These are phyloP conservation scores for Toxotes lorentzi DNA, from an alignment of 2,797 vertebrate species.

Conservation along the genomic window DNA sequence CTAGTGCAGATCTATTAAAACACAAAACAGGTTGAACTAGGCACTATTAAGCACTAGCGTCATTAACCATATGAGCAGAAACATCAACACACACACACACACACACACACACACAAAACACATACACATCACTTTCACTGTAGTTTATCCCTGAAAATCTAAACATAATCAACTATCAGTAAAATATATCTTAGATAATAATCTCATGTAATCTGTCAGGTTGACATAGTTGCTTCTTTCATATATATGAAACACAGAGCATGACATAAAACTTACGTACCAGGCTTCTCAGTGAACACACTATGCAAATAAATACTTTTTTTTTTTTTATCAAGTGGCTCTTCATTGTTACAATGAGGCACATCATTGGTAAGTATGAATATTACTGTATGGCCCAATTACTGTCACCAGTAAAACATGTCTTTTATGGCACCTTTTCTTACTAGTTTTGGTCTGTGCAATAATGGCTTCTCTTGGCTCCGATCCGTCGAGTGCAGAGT, in stretches of 20 bases:
- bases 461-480: slow-evolving; percentile 47
- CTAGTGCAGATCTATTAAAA: slow-evolving; percentile 29
- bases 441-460: slow-evolving; percentile 50
- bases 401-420: slow-evolving; percentile 14
- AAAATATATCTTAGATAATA: slow-evolving; percentile 31
- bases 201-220: slow-evolving; percentile 20
- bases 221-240: slow-evolving; percentile 35
- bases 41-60: background rate
- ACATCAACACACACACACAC: slow-evolving; percentile 12
- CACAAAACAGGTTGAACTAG: slow-evolving; percentile 17
- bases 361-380: slow-evolving; percentile 56
- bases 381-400: slow-evolving; percentile 34
- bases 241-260: slow-evolving; percentile 42
- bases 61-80: slow-evolving; percentile 19
- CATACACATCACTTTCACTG: slow-evolving; percentile 29
- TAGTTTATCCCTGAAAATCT: slow-evolving; percentile 55
- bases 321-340: slow-evolving; percentile 44
- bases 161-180: slow-evolving; percentile 27
- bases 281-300: slow-evolving; percentile 34
- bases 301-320: slow-evolving; percentile 60
- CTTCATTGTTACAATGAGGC: slow-evolving; percentile 65
- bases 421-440: slow-evolving; percentile 26
- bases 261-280: slow-evolving; percentile 42
- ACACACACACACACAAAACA: slow-evolving; percentile 20
- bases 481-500: background rate